These are phyloP conservation scores for Enteromius trimaculatus DNA, from an alignment of 2,797 vertebrate genomes.

Conservation along the genomic window DNA sequence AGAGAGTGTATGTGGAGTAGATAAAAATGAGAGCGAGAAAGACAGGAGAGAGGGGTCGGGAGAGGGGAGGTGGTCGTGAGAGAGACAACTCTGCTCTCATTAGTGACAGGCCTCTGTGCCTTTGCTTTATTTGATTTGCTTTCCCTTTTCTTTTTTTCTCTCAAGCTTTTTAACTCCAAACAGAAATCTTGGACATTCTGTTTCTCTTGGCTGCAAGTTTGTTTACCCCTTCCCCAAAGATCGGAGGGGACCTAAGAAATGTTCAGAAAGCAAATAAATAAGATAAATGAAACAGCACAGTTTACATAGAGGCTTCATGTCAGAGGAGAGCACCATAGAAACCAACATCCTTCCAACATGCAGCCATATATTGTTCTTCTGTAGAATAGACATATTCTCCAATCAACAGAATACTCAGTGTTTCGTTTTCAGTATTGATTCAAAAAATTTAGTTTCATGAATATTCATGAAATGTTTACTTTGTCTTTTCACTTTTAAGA, in stretches of 20 bases:
- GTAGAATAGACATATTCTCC: background rate
- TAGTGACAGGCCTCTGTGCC: constrained; percentile 32
- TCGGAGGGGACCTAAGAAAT: constrained; percentile 1
- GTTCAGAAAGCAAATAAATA: constrained; percentile 38
- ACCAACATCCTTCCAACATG: background rate
- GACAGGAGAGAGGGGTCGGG: constrained; percentile 10
- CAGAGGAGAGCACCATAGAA: constrained; percentile 39
- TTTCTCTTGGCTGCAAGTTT: constrained; percentile 45
- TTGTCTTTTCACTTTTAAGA: constrained; percentile 76
- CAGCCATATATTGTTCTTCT: constrained; percentile 1
- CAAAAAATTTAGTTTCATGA: background rate
- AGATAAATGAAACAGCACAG: constrained; percentile 11
- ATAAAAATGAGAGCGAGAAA: constrained; percentile 44
- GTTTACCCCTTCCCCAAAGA: constrained; percentile 43
- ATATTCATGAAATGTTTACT: constrained; percentile 9
- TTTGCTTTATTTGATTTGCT: constrained; percentile 40
- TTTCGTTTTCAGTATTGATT: background rate
- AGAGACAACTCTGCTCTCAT: constrained; percentile 40
- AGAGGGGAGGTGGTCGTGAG: constrained; percentile 22
- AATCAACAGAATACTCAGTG: constrained; percentile 27
- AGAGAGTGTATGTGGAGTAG: constrained; percentile 17
- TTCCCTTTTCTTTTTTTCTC: constrained; percentile 58
- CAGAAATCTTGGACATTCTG: constrained; percentile 38
- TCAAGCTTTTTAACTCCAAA: constrained; percentile 42
- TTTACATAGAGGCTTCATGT: constrained; percentile 33